Evolutionary conservation across 2,113 vertebrate species (phyloP).

Genomic region (Gallinago jamesoni): DNA sequence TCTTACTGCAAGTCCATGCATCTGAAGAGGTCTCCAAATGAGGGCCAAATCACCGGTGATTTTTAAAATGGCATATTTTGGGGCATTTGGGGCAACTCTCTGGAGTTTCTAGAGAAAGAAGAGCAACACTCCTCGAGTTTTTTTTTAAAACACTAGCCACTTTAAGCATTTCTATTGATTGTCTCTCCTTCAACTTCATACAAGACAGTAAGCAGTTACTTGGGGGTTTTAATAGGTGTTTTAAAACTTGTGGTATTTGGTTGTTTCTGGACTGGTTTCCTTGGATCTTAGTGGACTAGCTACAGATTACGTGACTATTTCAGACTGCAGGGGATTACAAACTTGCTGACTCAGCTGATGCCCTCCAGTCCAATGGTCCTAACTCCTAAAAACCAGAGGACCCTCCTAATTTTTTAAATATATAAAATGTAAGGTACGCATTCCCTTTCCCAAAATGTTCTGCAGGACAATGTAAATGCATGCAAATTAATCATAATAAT

Average conservation of each 20-base stretch:
- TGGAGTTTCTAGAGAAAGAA: background rate
- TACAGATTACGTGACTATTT: background rate
- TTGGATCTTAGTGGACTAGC: background rate
- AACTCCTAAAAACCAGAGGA: background rate
- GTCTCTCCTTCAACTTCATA: background rate
- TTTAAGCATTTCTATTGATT: background rate
- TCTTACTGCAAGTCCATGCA: background rate
- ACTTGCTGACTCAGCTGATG: background rate
- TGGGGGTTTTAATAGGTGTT: background rate
- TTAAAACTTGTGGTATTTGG: background rate
- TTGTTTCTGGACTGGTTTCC: background rate
- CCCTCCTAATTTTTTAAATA: background rate
- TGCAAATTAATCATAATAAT: conserved; percentile 26
- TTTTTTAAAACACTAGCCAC: background rate
- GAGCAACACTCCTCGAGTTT: background rate
- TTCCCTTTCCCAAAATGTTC: background rate
- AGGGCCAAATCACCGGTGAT: background rate
- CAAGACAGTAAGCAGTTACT: background rate
- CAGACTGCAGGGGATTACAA: background rate
- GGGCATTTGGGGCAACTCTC: background rate
- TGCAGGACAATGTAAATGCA: conserved; percentile 38
- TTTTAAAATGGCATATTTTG: background rate
- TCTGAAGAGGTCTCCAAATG: background rate
- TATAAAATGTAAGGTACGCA: background rate
- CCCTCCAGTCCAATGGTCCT: background rate